Evolutionary conservation across 1,140 invertebrate genomes (phyloP).

Genomic region (Brachionus koreanus): DNA sequence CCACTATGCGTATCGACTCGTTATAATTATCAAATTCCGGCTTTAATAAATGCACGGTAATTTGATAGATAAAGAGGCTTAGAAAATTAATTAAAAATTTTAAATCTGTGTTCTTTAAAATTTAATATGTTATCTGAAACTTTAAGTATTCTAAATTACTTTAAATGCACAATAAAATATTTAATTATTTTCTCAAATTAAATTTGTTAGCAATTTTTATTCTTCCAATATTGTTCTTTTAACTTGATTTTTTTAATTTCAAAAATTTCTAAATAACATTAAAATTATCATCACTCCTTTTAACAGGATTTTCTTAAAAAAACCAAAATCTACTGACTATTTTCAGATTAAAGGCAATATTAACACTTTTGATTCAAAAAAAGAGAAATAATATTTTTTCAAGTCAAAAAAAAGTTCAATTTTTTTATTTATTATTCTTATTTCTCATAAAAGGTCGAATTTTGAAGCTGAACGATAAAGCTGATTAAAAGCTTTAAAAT

Average conservation of each 20-base stretch:
- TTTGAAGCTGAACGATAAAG: too few species aligned
- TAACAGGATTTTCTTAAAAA: too few species aligned
- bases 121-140: background rate
- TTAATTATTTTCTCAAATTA: constrained; percentile 11
- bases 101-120: background rate
- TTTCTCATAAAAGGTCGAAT: too few species aligned
- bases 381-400: too few species aligned
- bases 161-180: background rate
- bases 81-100: constrained; percentile 4
- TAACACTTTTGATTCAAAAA: too few species aligned
- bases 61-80: constrained; percentile 34
- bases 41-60: background rate
- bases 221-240: too few species aligned
- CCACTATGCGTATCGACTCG: background rate
- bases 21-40: constrained; percentile 31
- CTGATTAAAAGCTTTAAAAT: too few species aligned
- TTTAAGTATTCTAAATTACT: background rate
- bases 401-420: too few species aligned
- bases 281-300: background rate
- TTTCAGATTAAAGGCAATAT: too few species aligned
- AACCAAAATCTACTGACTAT: too few species aligned
- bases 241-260: too few species aligned
- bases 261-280: background rate
- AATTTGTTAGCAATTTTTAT: background rate
- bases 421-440: too few species aligned